These are phyloP conservation scores for Corythoichthys haematopterus DNA, from an alignment of 2,113 vertebrate genomes.

Conservation along the genomic window DNA sequence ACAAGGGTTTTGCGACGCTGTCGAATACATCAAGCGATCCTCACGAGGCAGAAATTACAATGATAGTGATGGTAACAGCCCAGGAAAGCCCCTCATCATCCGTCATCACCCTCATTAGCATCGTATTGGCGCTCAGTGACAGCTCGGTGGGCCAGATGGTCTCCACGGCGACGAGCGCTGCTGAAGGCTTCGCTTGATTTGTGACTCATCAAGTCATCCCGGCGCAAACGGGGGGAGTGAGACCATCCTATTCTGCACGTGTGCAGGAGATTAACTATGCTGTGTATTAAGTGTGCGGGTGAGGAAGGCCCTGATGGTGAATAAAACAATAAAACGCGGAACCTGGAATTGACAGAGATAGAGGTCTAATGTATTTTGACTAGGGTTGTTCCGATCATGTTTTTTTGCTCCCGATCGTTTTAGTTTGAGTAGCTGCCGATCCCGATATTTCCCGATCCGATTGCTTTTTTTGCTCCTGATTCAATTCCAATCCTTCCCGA, in stretches of 20 bases:
- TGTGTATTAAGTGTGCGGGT: conserved; percentile 2
- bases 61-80: conserved; percentile 14
- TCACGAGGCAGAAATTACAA: not conserved
- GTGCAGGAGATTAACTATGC: conserved; percentile 24
- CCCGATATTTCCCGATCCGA: too few species aligned
- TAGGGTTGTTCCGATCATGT: too few species aligned
- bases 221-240: conserved; percentile 14
- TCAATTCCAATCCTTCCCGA: too few species aligned
- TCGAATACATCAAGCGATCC: not conserved
- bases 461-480: too few species aligned
- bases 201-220: conserved; percentile 49
- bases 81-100: conserved; percentile 34
- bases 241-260: conserved; percentile 18
- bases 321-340: not conserved
- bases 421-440: too few species aligned
- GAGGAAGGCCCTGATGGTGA: too few species aligned
- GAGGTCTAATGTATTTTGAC: too few species aligned
- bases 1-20: not conserved
- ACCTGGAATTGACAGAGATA: too few species aligned
- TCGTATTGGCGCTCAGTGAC: conserved; percentile 42
- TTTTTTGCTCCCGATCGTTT: too few species aligned
- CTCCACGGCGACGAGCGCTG: conserved; percentile 47
- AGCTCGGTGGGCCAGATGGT: conserved; percentile 76
- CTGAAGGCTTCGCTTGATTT: conserved; percentile 50
- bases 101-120: conserved; percentile 69